Percentiles rank a stretch among this genome's conserved stretches.
These are phyloP conservation scores for Tetanocera ferruginea DNA, from an alignment of 2,888 invertebrate species.

Conservation along the genomic window DNA sequence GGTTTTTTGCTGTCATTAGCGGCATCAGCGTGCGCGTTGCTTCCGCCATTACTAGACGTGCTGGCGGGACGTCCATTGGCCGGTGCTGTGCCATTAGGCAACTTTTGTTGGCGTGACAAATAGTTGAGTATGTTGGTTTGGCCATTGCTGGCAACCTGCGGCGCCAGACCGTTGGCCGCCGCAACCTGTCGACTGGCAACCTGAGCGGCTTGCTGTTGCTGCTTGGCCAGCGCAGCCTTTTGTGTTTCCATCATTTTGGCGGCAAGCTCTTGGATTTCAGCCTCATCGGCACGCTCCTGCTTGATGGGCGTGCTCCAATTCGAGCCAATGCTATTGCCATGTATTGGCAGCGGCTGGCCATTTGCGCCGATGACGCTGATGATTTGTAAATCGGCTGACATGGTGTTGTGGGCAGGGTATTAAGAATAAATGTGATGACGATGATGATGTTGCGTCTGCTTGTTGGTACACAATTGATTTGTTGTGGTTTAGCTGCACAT, in stretches of 20 bases:
- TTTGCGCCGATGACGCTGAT: slow-evolving; percentile 65
- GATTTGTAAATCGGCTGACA: slow-evolving; percentile 61
- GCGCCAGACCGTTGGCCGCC: slow-evolving; percentile 57
- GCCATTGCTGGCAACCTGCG: slow-evolving; percentile 59
- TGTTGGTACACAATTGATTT: neutral
- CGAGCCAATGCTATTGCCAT: slow-evolving; percentile 64
- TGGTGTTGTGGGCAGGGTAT: slow-evolving; percentile 33
- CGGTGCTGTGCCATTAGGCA: slow-evolving; percentile 57
- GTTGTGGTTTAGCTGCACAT: neutral
- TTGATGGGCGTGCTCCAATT: slow-evolving; percentile 61
- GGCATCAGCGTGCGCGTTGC: slow-evolving; percentile 56
- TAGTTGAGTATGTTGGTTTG: slow-evolving; percentile 77
- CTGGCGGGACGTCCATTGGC: slow-evolving; percentile 4
- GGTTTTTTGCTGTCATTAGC: slow-evolving; percentile 56
- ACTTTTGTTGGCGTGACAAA: slow-evolving; percentile 71
- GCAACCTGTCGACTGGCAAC: slow-evolving; percentile 58
- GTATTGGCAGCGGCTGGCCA: slow-evolving; percentile 64
- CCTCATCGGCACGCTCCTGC: slow-evolving; percentile 77
- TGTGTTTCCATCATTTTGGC: slow-evolving; percentile 89
- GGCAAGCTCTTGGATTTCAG: slow-evolving; percentile 88
- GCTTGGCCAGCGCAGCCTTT: slow-evolving; percentile 74
- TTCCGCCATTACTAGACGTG: slow-evolving; percentile 19
- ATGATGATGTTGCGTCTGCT: neutral
- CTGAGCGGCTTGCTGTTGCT: slow-evolving; percentile 65
- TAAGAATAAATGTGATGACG: neutral